Base-by-base conservation (phyloP, 2,888 invertebrate genomes). In the Nemoura dubitans region DNA sequence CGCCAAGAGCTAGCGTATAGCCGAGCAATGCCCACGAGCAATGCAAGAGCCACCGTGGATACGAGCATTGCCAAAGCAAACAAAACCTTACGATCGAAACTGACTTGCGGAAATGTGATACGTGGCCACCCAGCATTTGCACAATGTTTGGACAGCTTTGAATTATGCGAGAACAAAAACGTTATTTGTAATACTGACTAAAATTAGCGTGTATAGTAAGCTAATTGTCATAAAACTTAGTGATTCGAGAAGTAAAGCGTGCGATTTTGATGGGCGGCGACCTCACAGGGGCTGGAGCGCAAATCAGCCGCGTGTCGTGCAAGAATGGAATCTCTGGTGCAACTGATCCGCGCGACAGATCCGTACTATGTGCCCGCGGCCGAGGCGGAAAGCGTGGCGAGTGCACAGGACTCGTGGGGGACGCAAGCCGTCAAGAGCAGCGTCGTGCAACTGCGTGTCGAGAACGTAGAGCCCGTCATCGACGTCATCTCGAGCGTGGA, bases 291-390 rank as follows among this genome's bases (percentile, higher is more conserved):
- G 92, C 92, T 93, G 92, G 94, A 93, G 91, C 92, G 92, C 91
- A 92, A 93, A 92, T 93, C 94, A 92, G 94, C 94, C 92, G 94
- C 93, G 93, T 93, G 92, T 93, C 93, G 93, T 93, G 94, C 94
- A 92, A 95, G 94, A 92, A 95, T 95, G 93, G 94, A 94, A 93
- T 93, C 93, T 92, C 94, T 96, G 93, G 94, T 94, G 91, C 93
- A 94, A 92, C 93, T 94, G 92, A 95, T 96, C 92, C 94, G 94
- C 93, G 94, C 93, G 91, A 92, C 95, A 94, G 97, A 97, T 93
- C 96, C 96, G 90, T 94, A 95, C 93, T 93, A 92, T 92, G 87
- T 89, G 59, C 80, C 88, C 85, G 86, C 86, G 26, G 83, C 87
- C 43, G 87, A 86, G 81, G 86, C 21, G 6, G 59, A 36, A 36